These are phyloP conservation scores for Bambusicola thoracicus DNA, from an alignment of 2,113 vertebrate species.

Conservation along the genomic window DNA sequence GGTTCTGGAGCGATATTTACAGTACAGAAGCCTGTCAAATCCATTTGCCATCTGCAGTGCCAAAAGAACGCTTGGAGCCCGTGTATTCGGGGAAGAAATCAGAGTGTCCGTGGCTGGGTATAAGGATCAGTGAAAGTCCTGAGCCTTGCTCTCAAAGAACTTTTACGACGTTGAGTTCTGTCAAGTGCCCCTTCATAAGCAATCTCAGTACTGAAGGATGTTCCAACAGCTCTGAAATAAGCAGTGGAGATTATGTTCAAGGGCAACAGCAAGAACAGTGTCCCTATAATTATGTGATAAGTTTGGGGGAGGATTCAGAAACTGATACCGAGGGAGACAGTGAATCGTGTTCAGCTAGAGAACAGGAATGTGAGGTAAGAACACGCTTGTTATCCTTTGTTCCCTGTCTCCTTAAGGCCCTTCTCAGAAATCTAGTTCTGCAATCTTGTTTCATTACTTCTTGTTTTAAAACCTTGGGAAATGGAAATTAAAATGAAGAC, in stretches of 20 bases:
- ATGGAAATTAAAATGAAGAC: background rate
- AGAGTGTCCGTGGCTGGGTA: conserved; percentile 92
- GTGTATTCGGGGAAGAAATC: conserved; percentile 79
- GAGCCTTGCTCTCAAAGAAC: conserved; percentile 83
- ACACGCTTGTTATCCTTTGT: background rate
- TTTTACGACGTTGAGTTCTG: conserved; percentile 83
- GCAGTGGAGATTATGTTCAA: conserved; percentile 68
- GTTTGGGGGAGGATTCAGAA: conserved; percentile 90
- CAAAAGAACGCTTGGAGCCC: conserved; percentile 76
- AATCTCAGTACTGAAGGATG: conserved; percentile 80
- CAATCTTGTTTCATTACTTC: background rate
- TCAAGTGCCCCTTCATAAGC: conserved; percentile 92
- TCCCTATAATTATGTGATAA: conserved; percentile 86
- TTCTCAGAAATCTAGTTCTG: background rate
- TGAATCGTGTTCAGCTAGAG: conserved; percentile 85
- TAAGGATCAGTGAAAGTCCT: conserved; percentile 80
- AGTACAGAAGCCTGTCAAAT: conserved; percentile 72
- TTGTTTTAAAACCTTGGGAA: background rate
- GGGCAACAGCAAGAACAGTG: conserved; percentile 84
- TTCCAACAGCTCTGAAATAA: conserved; percentile 73
- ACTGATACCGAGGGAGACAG: conserved; percentile 91
- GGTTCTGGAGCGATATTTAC: conserved; percentile 91
- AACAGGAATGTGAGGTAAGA: conserved; percentile 90
- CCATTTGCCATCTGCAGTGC: conserved; percentile 52
- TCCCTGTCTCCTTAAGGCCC: background rate